Base-by-base conservation (phyloP, 1,140 invertebrate species). In the Cherax destructor region DNA sequence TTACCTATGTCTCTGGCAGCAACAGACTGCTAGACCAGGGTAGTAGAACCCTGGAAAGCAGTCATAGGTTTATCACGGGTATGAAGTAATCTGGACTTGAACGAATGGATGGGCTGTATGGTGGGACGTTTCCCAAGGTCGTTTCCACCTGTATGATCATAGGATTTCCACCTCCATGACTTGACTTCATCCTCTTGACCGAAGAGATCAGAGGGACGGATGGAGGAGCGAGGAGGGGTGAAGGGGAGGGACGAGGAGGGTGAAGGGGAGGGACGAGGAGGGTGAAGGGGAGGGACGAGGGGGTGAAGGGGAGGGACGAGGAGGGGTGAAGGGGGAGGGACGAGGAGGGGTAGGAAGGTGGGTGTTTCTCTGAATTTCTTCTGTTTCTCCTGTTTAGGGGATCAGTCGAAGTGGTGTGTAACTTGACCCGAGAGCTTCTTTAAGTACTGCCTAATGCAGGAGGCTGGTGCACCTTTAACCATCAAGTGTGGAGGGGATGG, bases 381-480 rank as follows among this genome's bases (percentile, higher is more conserved):
- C 30, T n/a, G 18, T 79, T 50, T 79, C 1, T 50, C 49, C 21
- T 78, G 52, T 56, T 9, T 52, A 47, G 18, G 78, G 41, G 13
- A 18, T 16, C 13, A 65, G 61, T 18, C 61, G 16, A 65, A 18
- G 13, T 65, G 18, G 4, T 65, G 61, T 65, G 18, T 65, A 18
- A 65, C 52, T 13, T 56, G 52, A 56, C 52, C 52, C 11, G 52
- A 56, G 52, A 13, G 61, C 4, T 65, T 65, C 61, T 65, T 5
- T 65, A 21, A 65, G 61, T 79, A 52, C 78, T 49, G n/a, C n/a
- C 6, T 24, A 74, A 74, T 24, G 21, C 56, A 30, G 77, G n/a
- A 79, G 30, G 81, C n/a, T 83, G 59, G 81, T 69, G 59, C 47
- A 83, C 81, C 81, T 83, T 83, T 83, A 83, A 83, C 81, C 59